Conservation (phyloP, 1,140 invertebrate species). For the Ylistrum balloti region DNA sequence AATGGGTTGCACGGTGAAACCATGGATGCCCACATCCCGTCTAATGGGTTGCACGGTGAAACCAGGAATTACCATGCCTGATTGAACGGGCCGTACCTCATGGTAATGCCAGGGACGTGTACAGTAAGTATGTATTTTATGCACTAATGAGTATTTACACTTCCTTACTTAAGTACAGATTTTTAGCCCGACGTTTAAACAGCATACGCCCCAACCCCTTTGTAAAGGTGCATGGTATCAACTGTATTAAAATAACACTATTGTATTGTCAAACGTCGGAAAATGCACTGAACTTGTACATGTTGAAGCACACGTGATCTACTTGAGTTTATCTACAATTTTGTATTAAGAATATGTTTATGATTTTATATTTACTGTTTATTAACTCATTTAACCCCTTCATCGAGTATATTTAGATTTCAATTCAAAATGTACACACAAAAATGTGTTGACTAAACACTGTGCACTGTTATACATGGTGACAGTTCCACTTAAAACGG, state of each 20-base stretch:
- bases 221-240: not conserved
- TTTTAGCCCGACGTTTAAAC: conserved; percentile 29
- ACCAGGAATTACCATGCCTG: no score
- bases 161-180: not conserved
- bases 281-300: not conserved
- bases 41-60: no score
- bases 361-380: not conserved
- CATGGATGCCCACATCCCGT: no score
- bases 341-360: not conserved
- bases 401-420: not conserved
- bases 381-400: not conserved
- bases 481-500: no score
- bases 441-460: no score
- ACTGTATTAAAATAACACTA: not conserved
- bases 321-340: not conserved
- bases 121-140: not conserved
- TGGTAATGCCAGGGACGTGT: not conserved
- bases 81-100: no score
- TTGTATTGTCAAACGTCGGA: not conserved
- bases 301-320: not conserved
- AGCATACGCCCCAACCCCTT: not conserved
- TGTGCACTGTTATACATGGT: no score
- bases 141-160: not conserved
- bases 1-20: no score
- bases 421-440: no score